A percentile compares a stretch with the other conserved stretches of the same genome.
phyloP scores from a whole-genome alignment of 2,797 vertebrate species.

The Micropoecilia bifurca region DNA sequence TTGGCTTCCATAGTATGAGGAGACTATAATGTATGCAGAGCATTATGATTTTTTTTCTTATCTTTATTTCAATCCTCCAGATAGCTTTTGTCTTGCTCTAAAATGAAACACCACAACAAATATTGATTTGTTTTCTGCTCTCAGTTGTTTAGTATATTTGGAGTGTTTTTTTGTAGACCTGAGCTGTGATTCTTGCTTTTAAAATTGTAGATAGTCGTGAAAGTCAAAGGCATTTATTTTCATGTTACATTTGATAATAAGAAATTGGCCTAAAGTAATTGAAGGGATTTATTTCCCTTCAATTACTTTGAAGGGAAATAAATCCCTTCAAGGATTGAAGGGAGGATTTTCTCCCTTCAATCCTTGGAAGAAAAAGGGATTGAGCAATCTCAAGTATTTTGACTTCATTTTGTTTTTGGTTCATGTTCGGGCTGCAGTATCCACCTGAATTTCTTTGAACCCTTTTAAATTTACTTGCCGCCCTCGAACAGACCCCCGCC shows the following conservation, averaged over 20 bases:
- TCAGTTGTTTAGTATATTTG: conserved; percentile 6
- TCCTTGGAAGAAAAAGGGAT: conserved; percentile 19
- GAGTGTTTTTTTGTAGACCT: conserved; percentile 15
- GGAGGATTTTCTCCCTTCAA: no score
- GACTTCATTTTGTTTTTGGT: neutral
- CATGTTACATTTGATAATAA: conserved; percentile 23
- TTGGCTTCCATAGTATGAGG: neutral
- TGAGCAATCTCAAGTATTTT: neutral
- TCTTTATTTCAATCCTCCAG: neutral
- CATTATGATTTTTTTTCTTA: neutral
- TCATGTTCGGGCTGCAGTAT: conserved; percentile 1
- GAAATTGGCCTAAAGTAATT: neutral
- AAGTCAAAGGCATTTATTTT: conserved; percentile 13
- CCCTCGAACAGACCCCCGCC: neutral
- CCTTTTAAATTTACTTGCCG: conserved; percentile 49
- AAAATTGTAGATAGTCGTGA: conserved; percentile 6
- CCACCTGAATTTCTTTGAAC: conserved; percentile 24
- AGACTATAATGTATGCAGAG: neutral
- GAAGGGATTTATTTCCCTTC: conserved; percentile 51
- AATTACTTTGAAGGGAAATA: no score
- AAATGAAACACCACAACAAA: neutral
- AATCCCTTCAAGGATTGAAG: no score
- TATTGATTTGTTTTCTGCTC: neutral
- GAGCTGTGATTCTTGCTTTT: conserved; percentile 27
- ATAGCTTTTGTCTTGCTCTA: neutral